phyloP scores from a whole-genome alignment of 2,888 invertebrate genomes.

The Polydrusus pterygomalis region DNA sequence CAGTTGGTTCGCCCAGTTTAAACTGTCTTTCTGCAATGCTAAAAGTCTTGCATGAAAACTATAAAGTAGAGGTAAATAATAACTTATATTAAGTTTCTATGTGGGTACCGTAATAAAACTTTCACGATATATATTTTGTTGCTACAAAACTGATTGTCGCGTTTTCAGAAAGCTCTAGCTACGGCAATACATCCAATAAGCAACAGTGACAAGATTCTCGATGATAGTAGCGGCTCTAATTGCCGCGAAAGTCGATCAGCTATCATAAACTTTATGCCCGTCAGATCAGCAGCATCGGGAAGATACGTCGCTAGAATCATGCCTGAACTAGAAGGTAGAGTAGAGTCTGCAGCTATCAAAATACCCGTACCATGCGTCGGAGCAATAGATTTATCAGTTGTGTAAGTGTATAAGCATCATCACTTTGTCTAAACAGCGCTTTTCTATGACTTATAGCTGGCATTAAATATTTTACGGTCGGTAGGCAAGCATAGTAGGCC shows the following conservation, averaged over 20 bases:
- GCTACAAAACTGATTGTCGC: background rate
- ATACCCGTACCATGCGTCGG: constrained; percentile 57
- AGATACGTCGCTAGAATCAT: constrained; percentile 55
- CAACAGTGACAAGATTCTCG: constrained; percentile 55
- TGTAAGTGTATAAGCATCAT: constrained; percentile 49
- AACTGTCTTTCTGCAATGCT: constrained; percentile 56
- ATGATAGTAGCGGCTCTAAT: constrained; percentile 38
- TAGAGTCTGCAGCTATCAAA: constrained; percentile 54
- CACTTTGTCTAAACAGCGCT: background rate
- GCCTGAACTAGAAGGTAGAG: constrained; percentile 58
- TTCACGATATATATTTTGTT: background rate
- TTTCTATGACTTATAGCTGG: too few relatives aligned
- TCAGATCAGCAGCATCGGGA: constrained; percentile 40
- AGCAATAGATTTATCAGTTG: constrained; percentile 55
- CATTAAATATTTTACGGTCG: too few relatives aligned
- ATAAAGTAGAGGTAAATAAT: constrained; percentile 53
- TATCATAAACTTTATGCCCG: constrained; percentile 53
- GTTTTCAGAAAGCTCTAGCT: constrained; percentile 55
- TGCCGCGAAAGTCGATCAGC: constrained; percentile 54
- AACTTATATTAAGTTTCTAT: background rate
- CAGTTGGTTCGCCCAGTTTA: constrained; percentile 54
- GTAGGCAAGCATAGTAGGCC: too few relatives aligned
- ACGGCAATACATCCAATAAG: constrained; percentile 55
- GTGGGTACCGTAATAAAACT: constrained; percentile 4
- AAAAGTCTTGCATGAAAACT: constrained; percentile 58